Percentiles rank a stretch among this genome's conserved stretches.
phyloP scores from a whole-genome alignment of 2,888 invertebrate species.

The Cephus rjabovi region DNA sequence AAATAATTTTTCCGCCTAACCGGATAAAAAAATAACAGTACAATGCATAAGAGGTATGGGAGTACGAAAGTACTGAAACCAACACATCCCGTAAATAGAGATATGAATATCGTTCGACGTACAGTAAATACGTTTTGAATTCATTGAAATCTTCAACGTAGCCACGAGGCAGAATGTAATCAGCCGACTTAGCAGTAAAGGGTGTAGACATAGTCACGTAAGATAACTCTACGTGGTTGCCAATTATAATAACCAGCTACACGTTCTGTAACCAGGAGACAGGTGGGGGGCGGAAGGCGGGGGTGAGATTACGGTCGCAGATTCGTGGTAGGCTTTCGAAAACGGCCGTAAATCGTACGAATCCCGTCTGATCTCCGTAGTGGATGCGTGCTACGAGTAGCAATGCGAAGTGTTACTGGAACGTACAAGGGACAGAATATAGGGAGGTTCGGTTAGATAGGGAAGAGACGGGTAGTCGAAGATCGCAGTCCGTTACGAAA shows the following conservation, averaged over 20 bases:
- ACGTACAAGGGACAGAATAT: not conserved
- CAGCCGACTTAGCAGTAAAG: not conserved
- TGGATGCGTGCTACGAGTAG: slow-evolving; percentile 9
- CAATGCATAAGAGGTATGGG: not conserved
- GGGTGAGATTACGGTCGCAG: not conserved
- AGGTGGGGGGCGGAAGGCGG: not conserved
- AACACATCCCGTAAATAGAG: not conserved
- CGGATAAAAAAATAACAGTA: not conserved
- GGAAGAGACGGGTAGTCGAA: not conserved
- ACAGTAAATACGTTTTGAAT: not conserved
- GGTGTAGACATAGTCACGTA: not conserved
- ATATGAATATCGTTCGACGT: not conserved
- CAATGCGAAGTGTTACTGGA: not conserved
- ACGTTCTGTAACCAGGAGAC: not conserved
- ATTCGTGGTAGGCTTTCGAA: slow-evolving; percentile 6
- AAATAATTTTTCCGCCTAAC: not conserved
- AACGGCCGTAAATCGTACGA: slow-evolving; percentile 2
- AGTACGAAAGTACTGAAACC: not conserved
- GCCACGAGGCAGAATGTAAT: not conserved
- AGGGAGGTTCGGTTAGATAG: not conserved
- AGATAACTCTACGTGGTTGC: not conserved
- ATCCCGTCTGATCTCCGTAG: slow-evolving; percentile 8
- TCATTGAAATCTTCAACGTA: not conserved
- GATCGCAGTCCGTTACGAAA: not conserved
- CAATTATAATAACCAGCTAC: not conserved